phyloP scores from a whole-genome alignment of 2,113 vertebrate species.

The Pogona vitticeps region DNA sequence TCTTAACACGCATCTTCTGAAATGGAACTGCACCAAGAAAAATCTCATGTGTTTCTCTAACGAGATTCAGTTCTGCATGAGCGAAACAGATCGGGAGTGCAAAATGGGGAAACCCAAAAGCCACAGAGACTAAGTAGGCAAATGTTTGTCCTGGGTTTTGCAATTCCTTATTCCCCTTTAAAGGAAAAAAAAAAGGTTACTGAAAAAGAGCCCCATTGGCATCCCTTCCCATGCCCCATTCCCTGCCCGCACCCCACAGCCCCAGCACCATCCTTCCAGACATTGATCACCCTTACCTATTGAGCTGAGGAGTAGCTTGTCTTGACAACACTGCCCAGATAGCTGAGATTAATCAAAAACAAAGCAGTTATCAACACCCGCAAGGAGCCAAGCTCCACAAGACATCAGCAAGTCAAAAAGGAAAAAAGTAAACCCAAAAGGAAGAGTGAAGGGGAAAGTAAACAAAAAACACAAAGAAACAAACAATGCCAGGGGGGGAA shows the following conservation, averaged over 20 bases:
- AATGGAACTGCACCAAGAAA: not conserved
- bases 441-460: slow-evolving; percentile 66
- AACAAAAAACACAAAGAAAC: slow-evolving; percentile 71
- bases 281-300: slow-evolving; percentile 99
- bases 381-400: slow-evolving; percentile 77
- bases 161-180: slow-evolving; percentile 92
- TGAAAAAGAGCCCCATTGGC: slow-evolving; percentile 88
- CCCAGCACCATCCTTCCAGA: slow-evolving; percentile 85
- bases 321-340: slow-evolving; percentile 99
- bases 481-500: slow-evolving; percentile 53
- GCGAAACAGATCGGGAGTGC: slow-evolving; percentile 23
- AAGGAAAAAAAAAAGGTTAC: slow-evolving; percentile 90
- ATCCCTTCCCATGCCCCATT: slow-evolving; percentile 83
- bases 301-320: slow-evolving; percentile 99
- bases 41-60: not conserved
- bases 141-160: slow-evolving; percentile 70
- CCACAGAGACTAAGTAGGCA: slow-evolving; percentile 63
- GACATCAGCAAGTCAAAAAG: slow-evolving; percentile 78
- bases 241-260: slow-evolving; percentile 73
- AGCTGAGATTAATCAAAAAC: slow-evolving; percentile 99
- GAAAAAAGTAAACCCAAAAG: slow-evolving; percentile 70
- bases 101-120: slow-evolving; percentile 71
- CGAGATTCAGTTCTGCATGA: accelerated
- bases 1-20: not conserved
- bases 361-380: slow-evolving; percentile 95